Percentiles rank a stretch among this genome's conserved stretches.
Conservation (phyloP, 2,888 invertebrate species). For the Dryocosmus kuriphilus region DNA sequence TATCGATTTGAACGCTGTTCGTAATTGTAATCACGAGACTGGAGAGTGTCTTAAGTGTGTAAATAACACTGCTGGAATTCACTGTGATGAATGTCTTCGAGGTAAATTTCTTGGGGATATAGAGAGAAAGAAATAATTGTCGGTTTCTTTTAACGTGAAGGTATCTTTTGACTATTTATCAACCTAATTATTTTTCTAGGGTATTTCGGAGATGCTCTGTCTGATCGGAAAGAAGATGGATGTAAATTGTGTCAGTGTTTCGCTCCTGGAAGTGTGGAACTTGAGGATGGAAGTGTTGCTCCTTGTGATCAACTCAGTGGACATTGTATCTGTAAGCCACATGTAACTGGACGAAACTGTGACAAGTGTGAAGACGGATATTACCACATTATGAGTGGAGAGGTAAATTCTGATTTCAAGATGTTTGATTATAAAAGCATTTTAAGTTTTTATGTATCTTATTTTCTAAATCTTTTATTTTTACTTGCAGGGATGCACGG, state of each 20-base stretch:
- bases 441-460: not conserved
- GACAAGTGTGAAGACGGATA: constrained; percentile 91
- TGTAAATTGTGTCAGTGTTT: constrained; percentile 94
- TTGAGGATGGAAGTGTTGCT: constrained; percentile 82
- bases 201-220: constrained; percentile 95
- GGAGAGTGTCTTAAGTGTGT: constrained; percentile 98
- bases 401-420: constrained; percentile 72
- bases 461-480: not conserved
- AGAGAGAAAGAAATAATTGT: not conserved
- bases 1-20: constrained; percentile 96
- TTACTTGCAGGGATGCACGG: constrained; percentile 84
- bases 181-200: constrained; percentile 78
- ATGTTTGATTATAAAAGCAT: not conserved
- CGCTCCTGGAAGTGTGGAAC: constrained; percentile 88
- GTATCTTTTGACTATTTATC: constrained; percentile 19
- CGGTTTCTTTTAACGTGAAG: not conserved
- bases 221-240: constrained; percentile 91
- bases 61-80: constrained; percentile 93
- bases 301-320: constrained; percentile 91
- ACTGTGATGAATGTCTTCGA: constrained; percentile 94
- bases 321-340: constrained; percentile 88
- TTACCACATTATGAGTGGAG: constrained; percentile 89
- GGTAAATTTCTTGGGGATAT: constrained; percentile 78
- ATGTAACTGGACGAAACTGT: constrained; percentile 90
- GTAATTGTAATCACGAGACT: constrained; percentile 97